Percentiles rank a stretch among this genome's conserved stretches.
Evolutionary conservation across 2,113 vertebrate species (phyloP).

Genomic region (Acanthochromis polyacanthus): DNA sequence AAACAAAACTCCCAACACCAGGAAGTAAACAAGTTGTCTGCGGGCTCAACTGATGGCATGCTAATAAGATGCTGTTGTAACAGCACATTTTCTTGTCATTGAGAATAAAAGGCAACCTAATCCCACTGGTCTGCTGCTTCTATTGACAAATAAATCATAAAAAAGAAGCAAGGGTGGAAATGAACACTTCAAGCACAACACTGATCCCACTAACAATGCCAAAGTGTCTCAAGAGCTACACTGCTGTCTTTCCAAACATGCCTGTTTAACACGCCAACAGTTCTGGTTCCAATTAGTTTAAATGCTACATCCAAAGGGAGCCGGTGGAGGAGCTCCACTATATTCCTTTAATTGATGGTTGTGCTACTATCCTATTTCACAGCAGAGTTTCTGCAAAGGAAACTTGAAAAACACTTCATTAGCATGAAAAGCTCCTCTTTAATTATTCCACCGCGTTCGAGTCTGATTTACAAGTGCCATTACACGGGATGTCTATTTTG

Average conservation of each 20-base stretch:
- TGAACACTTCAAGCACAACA: constrained; percentile 35
- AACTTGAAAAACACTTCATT: constrained; percentile 76
- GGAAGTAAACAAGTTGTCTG: constrained; percentile 30
- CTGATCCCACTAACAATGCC: constrained; percentile 52
- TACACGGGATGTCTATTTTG: constrained; percentile 58
- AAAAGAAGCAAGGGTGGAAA: constrained; percentile 35
- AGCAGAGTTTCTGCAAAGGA: constrained; percentile 51
- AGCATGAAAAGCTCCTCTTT: constrained; percentile 64
- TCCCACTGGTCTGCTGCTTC: constrained; percentile 33
- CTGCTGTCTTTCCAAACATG: constrained; percentile 64
- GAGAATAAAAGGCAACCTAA: constrained; percentile 28
- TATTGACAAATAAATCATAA: constrained; percentile 49
- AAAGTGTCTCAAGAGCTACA: constrained; percentile 52
- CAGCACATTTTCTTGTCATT: constrained; percentile 26
- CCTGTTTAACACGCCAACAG: constrained; percentile 63
- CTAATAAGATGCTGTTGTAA: constrained; percentile 12
- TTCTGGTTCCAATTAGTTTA: constrained; percentile 78
- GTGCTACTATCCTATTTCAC: constrained; percentile 74
- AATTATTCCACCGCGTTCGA: constrained; percentile 59
- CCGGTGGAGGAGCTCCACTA: constrained; percentile 49
- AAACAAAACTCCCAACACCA: background rate
- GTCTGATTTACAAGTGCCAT: constrained; percentile 50
- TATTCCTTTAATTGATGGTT: constrained; percentile 74
- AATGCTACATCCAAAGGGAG: constrained; percentile 68
- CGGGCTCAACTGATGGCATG: constrained; percentile 1